A percentile compares a stretch with the other conserved stretches of the same genome.
Conservation (phyloP, 92 coral and sea anemone genomes). For the Porites lobata region DNA sequence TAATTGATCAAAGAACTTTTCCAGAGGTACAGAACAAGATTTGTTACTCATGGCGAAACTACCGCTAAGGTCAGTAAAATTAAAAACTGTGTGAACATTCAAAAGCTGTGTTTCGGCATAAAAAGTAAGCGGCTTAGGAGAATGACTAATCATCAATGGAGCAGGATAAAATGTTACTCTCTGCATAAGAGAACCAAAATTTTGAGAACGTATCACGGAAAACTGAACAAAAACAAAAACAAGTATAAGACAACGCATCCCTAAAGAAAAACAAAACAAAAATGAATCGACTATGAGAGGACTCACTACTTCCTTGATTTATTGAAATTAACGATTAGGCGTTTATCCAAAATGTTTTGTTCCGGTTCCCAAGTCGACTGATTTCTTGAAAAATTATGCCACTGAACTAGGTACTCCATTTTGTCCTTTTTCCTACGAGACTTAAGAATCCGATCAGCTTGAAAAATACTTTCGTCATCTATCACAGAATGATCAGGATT, state of each 20-base stretch:
- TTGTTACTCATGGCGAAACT: background rate
- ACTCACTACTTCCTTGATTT: too few relatives aligned
- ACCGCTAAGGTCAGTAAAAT: background rate
- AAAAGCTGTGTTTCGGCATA: background rate
- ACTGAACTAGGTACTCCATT: background rate
- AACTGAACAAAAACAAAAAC: background rate
- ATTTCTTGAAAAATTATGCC: background rate
- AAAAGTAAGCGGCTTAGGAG: background rate
- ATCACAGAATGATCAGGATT: too few relatives aligned
- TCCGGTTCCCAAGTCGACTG: background rate
- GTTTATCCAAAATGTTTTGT: background rate
- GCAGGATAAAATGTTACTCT: slow-evolving; percentile 3
- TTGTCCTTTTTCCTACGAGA: background rate
- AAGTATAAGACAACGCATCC: background rate
- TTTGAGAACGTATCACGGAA: background rate
- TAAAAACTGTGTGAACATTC: background rate
- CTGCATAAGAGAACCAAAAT: background rate
- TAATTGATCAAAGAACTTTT: background rate
- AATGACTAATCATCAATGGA: background rate
- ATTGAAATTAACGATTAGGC: too few relatives aligned
- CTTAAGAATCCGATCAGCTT: slow-evolving; percentile 2
- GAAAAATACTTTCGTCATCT: background rate
- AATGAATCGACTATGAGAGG: background rate
- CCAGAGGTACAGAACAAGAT: background rate
- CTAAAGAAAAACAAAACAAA: background rate